phyloP scores from a whole-genome alignment of 2,797 vertebrate species.

The Xenentodon cancila region DNA sequence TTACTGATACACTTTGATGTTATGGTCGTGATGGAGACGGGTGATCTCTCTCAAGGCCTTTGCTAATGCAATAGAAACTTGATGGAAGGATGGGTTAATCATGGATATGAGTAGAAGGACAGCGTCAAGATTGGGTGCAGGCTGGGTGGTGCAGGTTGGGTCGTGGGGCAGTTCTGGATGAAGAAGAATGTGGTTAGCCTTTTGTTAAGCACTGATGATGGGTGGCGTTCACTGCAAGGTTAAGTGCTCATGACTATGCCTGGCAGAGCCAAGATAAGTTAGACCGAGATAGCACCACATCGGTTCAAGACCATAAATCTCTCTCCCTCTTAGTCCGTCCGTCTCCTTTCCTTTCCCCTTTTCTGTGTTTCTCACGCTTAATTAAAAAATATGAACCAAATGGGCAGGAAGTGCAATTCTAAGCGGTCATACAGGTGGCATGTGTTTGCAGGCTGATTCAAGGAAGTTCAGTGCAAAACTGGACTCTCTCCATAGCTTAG shows the following conservation, averaged over 20 bases:
- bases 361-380: slow-evolving; percentile 71
- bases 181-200: slow-evolving; percentile 36
- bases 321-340: slow-evolving; percentile 34
- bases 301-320: slow-evolving; percentile 68
- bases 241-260: slow-evolving; percentile 79
- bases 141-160: neutral
- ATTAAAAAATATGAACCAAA: slow-evolving; percentile 83
- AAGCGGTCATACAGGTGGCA: slow-evolving; percentile 67
- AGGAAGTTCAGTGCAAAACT: slow-evolving; percentile 71
- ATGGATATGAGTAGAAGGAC: slow-evolving; percentile 56
- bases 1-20: slow-evolving; percentile 20
- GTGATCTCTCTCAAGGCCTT: slow-evolving; percentile 38
- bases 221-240: slow-evolving; percentile 78
- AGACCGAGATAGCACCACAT: slow-evolving; percentile 65
- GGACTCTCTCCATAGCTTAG: slow-evolving; percentile 63
- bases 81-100: slow-evolving; percentile 39
- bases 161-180: slow-evolving; percentile 16
- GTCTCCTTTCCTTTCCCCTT: slow-evolving; percentile 49
- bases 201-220: slow-evolving; percentile 68
- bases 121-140: neutral
- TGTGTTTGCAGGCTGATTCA: slow-evolving; percentile 59
- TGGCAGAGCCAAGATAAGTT: slow-evolving; percentile 82
- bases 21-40: slow-evolving; percentile 20
- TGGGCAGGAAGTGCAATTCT: slow-evolving; percentile 77
- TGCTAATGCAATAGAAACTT: slow-evolving; percentile 33